Conservation (phyloP, 1,140 invertebrate genomes). For the Metaphire vulgaris region DNA sequence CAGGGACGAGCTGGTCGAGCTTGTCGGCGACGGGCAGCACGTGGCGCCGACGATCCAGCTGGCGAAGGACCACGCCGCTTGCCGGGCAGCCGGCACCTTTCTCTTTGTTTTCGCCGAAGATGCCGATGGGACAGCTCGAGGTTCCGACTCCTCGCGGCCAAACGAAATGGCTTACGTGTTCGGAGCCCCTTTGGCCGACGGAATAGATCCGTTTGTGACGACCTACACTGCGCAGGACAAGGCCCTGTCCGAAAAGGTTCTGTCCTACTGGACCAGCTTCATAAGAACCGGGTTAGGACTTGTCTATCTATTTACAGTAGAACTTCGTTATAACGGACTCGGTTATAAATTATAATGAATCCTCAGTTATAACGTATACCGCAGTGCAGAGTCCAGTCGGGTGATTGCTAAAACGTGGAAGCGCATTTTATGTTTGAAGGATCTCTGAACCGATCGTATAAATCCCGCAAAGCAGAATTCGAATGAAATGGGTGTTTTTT, state of each 20-base stretch:
- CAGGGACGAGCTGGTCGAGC: conserved; percentile 81
- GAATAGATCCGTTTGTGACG: conserved; percentile 30
- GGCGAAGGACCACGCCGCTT: conserved; percentile 73
- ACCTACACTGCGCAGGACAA: conserved; percentile 65
- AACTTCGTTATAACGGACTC: background rate
- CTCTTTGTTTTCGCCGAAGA: conserved; percentile 23
- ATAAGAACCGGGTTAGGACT: conserved; percentile 82
- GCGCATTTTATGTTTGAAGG: too few species aligned
- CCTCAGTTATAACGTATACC: too few species aligned
- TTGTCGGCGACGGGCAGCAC: conserved; percentile 77
- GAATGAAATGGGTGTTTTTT: too few species aligned
- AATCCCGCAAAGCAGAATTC: too few species aligned
- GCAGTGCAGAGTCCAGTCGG: too few species aligned
- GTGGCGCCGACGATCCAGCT: conserved; percentile 86
- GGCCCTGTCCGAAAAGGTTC: conserved; percentile 80
- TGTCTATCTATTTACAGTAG: background rate
- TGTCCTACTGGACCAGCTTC: conserved; percentile 92
- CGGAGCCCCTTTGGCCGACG: conserved; percentile 74
- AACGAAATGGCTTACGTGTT: conserved; percentile 89
- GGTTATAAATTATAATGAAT: background rate
- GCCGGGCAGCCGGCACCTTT: conserved; percentile 42
- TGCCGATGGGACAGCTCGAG: conserved; percentile 49
- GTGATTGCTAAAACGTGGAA: too few species aligned
- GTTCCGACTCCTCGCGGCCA: conserved; percentile 82
- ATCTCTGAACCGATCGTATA: too few species aligned